Conservation (phyloP, 2,797 vertebrate genomes). For the Myotis findleyi region DNA sequence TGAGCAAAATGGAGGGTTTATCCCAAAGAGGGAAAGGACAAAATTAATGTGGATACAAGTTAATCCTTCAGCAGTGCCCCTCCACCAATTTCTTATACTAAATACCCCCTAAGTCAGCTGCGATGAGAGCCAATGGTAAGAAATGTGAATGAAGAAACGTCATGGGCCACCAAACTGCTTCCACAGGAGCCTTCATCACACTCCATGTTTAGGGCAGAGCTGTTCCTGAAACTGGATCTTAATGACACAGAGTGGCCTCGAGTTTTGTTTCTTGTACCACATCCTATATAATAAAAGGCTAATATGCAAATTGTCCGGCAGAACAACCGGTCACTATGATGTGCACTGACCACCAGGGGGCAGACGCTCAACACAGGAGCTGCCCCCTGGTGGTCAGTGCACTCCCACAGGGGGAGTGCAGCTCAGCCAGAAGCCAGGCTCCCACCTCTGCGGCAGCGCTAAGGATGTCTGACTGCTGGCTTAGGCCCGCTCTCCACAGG, state of each 20-base stretch:
- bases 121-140: background rate
- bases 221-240: background rate
- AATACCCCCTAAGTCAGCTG: background rate
- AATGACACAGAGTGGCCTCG: background rate
- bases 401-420: too few relatives aligned
- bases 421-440: too few relatives aligned
- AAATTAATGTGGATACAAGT: background rate
- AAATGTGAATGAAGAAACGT: background rate
- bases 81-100: background rate
- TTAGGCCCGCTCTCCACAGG: too few relatives aligned
- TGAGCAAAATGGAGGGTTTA: background rate
- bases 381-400: too few relatives aligned
- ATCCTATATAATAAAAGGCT: too few relatives aligned
- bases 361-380: too few relatives aligned
- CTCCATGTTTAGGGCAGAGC: background rate
- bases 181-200: background rate
- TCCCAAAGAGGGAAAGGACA: background rate
- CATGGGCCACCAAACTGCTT: accelerated
- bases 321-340: too few relatives aligned
- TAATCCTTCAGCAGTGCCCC: background rate
- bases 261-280: background rate
- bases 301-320: too few relatives aligned
- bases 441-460: too few relatives aligned
- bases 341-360: too few relatives aligned
- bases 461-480: too few relatives aligned